phyloP scores from a whole-genome alignment of 2,888 invertebrate species.

The Heterodera filipjevi region DNA sequence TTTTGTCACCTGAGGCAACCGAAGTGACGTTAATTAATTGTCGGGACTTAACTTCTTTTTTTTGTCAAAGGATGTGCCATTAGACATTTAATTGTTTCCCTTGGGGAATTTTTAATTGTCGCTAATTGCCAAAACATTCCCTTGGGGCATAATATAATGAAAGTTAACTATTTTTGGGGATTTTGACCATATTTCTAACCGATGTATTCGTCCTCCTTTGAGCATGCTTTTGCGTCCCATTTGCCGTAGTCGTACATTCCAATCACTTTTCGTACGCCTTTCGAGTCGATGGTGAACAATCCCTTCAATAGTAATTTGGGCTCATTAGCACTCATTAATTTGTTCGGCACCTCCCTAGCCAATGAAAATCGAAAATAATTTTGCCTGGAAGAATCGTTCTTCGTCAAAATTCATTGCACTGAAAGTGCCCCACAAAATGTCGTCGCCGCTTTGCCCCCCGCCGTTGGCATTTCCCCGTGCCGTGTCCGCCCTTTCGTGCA shows the following conservation, averaged over 20 bases:
- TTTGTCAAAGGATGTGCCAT: too few relatives aligned
- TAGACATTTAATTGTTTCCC: too few relatives aligned
- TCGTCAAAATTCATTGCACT: conserved; percentile 64
- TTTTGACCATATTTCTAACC: conserved; percentile 42
- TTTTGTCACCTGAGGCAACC: conserved; percentile 57
- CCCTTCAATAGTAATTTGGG: conserved; percentile 46
- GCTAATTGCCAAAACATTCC: too few relatives aligned
- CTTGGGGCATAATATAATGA: too few relatives aligned
- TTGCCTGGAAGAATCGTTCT: conserved; percentile 62
- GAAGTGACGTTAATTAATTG: conserved; percentile 17
- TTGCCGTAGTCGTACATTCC: conserved; percentile 63
- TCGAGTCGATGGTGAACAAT: conserved; percentile 61
- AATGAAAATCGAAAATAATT: conserved; percentile 38
- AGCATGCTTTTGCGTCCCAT: conserved; percentile 62
- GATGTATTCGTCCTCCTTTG: conserved; percentile 62
- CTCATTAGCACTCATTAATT: too few relatives aligned
- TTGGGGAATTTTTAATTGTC: too few relatives aligned
- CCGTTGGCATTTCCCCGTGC: conserved; percentile 10
- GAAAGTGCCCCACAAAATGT: conserved; percentile 63
- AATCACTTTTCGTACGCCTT: conserved; percentile 59
- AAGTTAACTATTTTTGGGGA: too few relatives aligned
- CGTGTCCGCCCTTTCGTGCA: conserved; percentile 59
- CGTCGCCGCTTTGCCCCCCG: conserved; percentile 43
- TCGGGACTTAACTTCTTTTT: too few relatives aligned
- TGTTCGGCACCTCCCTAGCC: too few relatives aligned